Base-by-base conservation (phyloP, 2,113 vertebrate species). In the Nematolebias whitei region DNA sequence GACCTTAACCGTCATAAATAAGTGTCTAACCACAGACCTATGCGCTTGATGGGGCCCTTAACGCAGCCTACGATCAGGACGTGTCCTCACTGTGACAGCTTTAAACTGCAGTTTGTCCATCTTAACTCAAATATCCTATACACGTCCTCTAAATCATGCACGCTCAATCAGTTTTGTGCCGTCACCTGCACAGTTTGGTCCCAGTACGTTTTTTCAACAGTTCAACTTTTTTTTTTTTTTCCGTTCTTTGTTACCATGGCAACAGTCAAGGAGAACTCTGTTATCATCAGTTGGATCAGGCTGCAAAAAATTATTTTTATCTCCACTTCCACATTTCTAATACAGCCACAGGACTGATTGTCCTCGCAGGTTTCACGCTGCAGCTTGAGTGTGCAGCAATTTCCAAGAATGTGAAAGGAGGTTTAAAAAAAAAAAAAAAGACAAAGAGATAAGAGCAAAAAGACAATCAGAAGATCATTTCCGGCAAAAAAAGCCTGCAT, bases 251-350 rank as follows among this genome's bases (percentile, higher is more conserved):
- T 81, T 66, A 51, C 75, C 77, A 86, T 84, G 71, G 81, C 75
- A 84, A 88, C 87, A 82, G 74, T 38, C 78, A 83, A 81, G 66
- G 45, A 86, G 78, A 81, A 83, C 73, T 79, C 68, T 58, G 50
- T 74, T 81, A 76, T 85, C 65, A 63, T 79, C 72, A 57, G 66
- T 79, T 77, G 68, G 82, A 89, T 87, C 23, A 35, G 75, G 55
- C 79, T 35, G 14, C 60, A 74, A 80, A 82, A 79, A 80, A 61
- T 62, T 90, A 83, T 89, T 89, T 87, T 88, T 88, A 90, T 89
- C 87, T 81, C 68, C 73, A 85, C 85, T 88, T 88, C 84, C 84
- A 77, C 65, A 73, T 88, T 74, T 63, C 72, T 63, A 29, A 54
- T 57, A 68, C 60, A 56, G 76, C 56, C 48, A 50, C 39, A 76